Conservation (phyloP, 2,888 invertebrate species). For the Dicyrtoma fusca region DNA sequence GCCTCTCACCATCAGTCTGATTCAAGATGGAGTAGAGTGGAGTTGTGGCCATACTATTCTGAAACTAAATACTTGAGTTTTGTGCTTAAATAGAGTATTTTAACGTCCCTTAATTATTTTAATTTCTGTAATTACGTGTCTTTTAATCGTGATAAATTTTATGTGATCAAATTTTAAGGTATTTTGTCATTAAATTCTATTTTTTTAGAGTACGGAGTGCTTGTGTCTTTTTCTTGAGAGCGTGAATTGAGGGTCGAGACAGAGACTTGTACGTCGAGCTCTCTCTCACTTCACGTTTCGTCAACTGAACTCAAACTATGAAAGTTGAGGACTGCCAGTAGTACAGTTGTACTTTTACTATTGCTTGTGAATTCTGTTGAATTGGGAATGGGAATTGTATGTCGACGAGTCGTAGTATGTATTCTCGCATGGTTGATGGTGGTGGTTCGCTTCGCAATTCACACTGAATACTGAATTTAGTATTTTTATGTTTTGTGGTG, state of each 20-base stretch:
- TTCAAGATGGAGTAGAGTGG: slow-evolving; percentile 30
- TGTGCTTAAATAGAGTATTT: background rate
- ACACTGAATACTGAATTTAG: too few relatives aligned
- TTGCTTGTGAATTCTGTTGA: too few relatives aligned
- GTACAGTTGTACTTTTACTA: background rate
- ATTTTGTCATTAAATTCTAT: background rate
- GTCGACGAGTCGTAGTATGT: too few relatives aligned
- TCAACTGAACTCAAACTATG: background rate
- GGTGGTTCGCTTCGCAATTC: too few relatives aligned
- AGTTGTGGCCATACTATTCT: background rate
- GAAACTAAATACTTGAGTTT: background rate
- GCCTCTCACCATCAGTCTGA: slow-evolving; percentile 8
- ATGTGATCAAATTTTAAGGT: slow-evolving; percentile 15
- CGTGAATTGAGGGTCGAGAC: background rate
- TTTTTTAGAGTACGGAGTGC: too few relatives aligned
- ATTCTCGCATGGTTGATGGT: too few relatives aligned
- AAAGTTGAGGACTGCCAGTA: background rate
- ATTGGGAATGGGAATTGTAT: background rate
- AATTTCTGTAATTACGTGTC: background rate
- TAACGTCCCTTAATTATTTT: background rate
- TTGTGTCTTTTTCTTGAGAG: too few relatives aligned
- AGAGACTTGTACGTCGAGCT: background rate
- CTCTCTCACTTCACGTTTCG: background rate
- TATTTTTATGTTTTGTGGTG: too few relatives aligned
- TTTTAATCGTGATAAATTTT: background rate